These are phyloP conservation scores for Drosophila putrida DNA, from an alignment of 2,888 invertebrate species.

Conservation along the genomic window DNA sequence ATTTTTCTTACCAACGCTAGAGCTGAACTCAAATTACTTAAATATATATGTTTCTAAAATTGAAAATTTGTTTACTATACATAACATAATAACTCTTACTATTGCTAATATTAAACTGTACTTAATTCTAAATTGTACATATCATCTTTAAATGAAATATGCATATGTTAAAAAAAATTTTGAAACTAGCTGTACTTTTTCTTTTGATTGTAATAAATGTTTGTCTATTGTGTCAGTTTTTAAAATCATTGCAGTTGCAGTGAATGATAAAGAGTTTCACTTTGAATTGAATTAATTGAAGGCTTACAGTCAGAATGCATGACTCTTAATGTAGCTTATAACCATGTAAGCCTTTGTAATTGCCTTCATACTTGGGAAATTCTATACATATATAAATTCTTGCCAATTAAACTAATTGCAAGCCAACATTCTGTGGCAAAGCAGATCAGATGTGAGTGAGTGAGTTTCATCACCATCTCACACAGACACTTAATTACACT, in stretches of 20 bases:
- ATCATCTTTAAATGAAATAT: too few species aligned
- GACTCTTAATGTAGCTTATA: slow-evolving; percentile 11
- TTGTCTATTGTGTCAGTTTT: neutral
- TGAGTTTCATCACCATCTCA: slow-evolving; percentile 3
- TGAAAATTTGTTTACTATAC: too few species aligned
- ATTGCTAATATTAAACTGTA: too few species aligned
- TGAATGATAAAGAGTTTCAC: slow-evolving; percentile 3
- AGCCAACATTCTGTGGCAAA: slow-evolving; percentile 26
- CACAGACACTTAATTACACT: slow-evolving; percentile 41
- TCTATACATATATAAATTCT: slow-evolving; percentile 27
- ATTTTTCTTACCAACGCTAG: too few species aligned
- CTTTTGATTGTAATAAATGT: too few species aligned
- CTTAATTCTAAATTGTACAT: too few species aligned
- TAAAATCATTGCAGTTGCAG: neutral
- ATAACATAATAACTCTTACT: too few species aligned
- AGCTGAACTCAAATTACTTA: too few species aligned
- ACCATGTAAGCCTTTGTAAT: slow-evolving; percentile 30
- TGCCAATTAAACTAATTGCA: slow-evolving; percentile 55
- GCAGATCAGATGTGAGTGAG: slow-evolving; percentile 3
- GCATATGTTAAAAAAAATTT: too few species aligned
- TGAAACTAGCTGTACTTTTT: too few species aligned
- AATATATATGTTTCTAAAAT: too few species aligned
- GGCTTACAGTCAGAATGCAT: slow-evolving; percentile 22
- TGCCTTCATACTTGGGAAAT: slow-evolving; percentile 12
- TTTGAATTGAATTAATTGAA: slow-evolving; percentile 27